A percentile compares a stretch with the other conserved stretches of the same genome.
Evolutionary conservation across 2,113 vertebrate species (phyloP).

Genomic region (Pyxicephalus adspersus): DNA sequence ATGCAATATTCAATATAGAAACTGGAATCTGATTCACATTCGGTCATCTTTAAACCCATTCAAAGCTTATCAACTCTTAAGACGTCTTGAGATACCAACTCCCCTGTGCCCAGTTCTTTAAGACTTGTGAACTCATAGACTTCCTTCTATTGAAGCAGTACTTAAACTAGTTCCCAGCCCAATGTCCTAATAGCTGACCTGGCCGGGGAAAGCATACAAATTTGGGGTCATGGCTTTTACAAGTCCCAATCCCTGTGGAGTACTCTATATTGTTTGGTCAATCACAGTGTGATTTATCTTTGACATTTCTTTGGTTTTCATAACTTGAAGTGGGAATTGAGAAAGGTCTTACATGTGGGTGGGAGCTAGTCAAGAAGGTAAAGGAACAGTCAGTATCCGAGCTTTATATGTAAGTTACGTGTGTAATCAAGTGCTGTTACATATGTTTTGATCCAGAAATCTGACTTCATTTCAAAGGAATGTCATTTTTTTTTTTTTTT

Average conservation of each 20-base stretch:
- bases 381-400: too few species aligned
- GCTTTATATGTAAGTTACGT: too few species aligned
- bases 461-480: too few species aligned
- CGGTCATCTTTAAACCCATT: slow-evolving; percentile 9
- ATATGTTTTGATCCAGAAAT: too few species aligned
- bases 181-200: background rate
- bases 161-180: slow-evolving; percentile 54
- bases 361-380: too few species aligned
- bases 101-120: slow-evolving; percentile 23
- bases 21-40: background rate
- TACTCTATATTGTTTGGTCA: background rate
- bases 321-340: too few species aligned
- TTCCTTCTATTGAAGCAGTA: slow-evolving; percentile 70
- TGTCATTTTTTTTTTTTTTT: too few species aligned
- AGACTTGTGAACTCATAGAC: slow-evolving; percentile 51
- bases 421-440: too few species aligned
- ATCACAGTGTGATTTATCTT: background rate
- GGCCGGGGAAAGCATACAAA: background rate
- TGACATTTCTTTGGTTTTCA: background rate
- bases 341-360: too few species aligned
- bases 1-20: too few species aligned
- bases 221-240: background rate
- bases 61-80: slow-evolving; percentile 3
- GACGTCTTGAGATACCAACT: slow-evolving; percentile 17
- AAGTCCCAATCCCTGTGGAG: background rate